Percentiles rank a stretch among this genome's conserved stretches.
phyloP scores from a whole-genome alignment of 2,113 vertebrate genomes.

The Engraulis encrasicolus region DNA sequence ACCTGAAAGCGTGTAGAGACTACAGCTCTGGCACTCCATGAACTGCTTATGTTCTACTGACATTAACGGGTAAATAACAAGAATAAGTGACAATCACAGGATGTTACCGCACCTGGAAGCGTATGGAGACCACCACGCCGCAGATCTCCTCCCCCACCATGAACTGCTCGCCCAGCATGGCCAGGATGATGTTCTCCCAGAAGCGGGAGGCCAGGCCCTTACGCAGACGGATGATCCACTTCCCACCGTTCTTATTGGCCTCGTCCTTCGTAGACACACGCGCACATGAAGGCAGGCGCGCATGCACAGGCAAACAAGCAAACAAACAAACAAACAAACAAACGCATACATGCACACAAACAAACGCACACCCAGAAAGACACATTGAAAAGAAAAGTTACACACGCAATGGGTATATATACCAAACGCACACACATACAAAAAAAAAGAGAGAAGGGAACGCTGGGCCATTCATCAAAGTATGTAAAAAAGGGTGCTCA shows the following conservation, averaged over 20 bases:
- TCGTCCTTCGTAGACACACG: conserved; percentile 61
- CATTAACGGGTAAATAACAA: too few species aligned
- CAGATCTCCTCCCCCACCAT: conserved; percentile 82
- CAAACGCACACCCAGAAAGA: conserved; percentile 6
- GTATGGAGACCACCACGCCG: conserved; percentile 75
- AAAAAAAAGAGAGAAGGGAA: too few species aligned
- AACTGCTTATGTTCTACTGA: too few species aligned
- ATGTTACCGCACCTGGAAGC: conserved; percentile 76
- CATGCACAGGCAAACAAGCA: too few species aligned
- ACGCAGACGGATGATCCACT: conserved; percentile 77
- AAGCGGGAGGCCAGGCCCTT: conserved; percentile 75
- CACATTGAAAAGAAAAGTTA: too few species aligned
- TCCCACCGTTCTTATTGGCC: conserved; percentile 73
- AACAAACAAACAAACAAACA: conserved; percentile 24
- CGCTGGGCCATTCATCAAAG: too few species aligned
- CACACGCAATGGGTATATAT: too few species aligned
- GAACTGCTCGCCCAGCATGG: conserved; percentile 79
- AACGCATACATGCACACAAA: conserved; percentile 18
- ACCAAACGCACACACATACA: too few species aligned
- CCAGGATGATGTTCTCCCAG: conserved; percentile 79
- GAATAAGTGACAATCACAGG: neutral
- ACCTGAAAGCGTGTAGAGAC: too few species aligned
- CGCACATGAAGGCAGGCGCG: too few species aligned
- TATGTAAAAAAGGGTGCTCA: too few species aligned
- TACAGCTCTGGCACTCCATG: too few species aligned